Percentiles rank a stretch among this genome's conserved stretches.
phyloP scores from a whole-genome alignment of 2,888 invertebrate species.

The Brenthis daphne region DNA sequence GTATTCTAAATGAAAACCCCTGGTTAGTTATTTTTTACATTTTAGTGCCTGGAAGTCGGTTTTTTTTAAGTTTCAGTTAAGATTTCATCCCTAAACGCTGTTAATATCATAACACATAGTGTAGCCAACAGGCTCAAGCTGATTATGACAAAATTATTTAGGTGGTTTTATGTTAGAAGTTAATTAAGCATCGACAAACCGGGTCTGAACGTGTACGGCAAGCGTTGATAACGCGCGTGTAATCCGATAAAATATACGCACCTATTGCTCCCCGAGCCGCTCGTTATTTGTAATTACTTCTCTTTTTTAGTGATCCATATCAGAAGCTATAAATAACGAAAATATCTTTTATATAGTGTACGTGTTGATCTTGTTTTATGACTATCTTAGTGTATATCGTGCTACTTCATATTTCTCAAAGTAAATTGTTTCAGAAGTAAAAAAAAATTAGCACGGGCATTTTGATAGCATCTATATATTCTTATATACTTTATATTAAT shows the following conservation, averaged over 20 bases:
- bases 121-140: slow-evolving; percentile 22
- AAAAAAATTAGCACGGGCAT: no score
- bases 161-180: slow-evolving; percentile 49
- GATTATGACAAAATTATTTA: slow-evolving; percentile 46
- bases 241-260: slow-evolving; percentile 73
- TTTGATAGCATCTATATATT: no score
- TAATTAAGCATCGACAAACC: slow-evolving; percentile 67
- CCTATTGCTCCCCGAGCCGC: slow-evolving; percentile 53
- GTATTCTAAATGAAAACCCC: no score
- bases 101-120: slow-evolving; percentile 4
- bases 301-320: slow-evolving; percentile 29
- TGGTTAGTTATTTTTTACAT: no score
- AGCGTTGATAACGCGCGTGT: slow-evolving; percentile 68
- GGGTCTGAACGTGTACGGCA: slow-evolving; percentile 49
- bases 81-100: neutral
- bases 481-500: no score
- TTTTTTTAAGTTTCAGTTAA: no score
- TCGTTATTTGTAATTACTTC: slow-evolving; percentile 71
- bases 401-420: no score
- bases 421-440: no score
- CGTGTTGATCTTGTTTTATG: neutral
- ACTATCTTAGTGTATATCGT: neutral
- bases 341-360: neutral
- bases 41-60: no score
- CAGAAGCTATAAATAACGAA: neutral